Conservation (phyloP, 2,888 invertebrate species). For the Venustoraphidia nigricollis region DNA sequence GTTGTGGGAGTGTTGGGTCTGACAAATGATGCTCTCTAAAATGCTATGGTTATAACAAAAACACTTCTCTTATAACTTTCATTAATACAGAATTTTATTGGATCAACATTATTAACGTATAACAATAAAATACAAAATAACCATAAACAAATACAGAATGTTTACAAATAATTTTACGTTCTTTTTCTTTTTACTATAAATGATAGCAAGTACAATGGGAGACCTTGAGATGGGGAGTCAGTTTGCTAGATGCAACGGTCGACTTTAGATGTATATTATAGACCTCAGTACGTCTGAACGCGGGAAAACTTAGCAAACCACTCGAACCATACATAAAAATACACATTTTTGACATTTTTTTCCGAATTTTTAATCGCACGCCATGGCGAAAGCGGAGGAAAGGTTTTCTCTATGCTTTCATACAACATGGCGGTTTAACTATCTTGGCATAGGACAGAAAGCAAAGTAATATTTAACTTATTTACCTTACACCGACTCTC, state of each 20-base stretch:
- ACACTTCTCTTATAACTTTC: too few species aligned
- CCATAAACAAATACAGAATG: too few species aligned
- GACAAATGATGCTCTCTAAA: too few species aligned
- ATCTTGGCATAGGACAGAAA: constrained; percentile 25
- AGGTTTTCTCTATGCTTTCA: constrained; percentile 35
- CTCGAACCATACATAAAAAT: constrained; percentile 29
- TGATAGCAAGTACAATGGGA: constrained; percentile 1
- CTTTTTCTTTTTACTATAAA: too few species aligned
- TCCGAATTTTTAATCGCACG: constrained; percentile 27
- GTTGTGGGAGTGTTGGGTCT: too few species aligned
- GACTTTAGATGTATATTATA: constrained; percentile 22
- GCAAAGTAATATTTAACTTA: constrained; percentile 23
- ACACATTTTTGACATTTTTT: constrained; percentile 25
- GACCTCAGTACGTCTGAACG: constrained; percentile 28
- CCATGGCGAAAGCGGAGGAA: constrained; percentile 14
- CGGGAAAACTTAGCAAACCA: constrained; percentile 33
- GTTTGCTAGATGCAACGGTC: constrained; percentile 22
- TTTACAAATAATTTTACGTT: too few species aligned
- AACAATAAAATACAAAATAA: too few species aligned
- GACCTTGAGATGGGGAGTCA: constrained; percentile 16
- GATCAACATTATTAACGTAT: too few species aligned
- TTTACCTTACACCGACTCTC: constrained; percentile 10
- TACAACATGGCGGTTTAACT: constrained; percentile 55
- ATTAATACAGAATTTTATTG: too few species aligned
- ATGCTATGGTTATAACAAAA: too few species aligned